Conservation (phyloP, 2,888 invertebrate species). For the Epinotia ramella region DNA sequence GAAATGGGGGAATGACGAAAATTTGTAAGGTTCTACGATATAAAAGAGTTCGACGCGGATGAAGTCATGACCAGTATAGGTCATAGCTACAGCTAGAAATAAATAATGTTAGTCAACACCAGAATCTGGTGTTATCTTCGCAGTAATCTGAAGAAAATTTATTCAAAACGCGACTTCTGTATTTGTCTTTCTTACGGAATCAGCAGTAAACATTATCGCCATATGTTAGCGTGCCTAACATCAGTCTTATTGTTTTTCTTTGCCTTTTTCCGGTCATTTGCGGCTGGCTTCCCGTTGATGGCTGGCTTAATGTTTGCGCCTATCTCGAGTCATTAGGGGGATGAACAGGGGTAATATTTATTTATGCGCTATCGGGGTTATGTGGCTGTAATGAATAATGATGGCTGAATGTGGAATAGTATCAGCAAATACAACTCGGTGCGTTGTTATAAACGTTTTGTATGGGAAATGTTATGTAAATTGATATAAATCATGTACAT, state of each 20-base stretch:
- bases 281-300: constrained; percentile 38
- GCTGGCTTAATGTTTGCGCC: constrained; percentile 38
- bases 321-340: constrained; percentile 40
- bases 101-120: not conserved
- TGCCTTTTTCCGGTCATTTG: constrained; percentile 40
- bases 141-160: not conserved
- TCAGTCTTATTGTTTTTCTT: constrained; percentile 45
- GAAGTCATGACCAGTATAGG: not conserved
- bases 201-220: constrained; percentile 35
- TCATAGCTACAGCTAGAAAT: not conserved
- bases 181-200: constrained; percentile 17
- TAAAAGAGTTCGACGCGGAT: too few relatives aligned
- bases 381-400: constrained; percentile 23
- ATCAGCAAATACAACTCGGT: not conserved
- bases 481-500: not conserved
- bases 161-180: constrained; percentile 17
- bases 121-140: not conserved
- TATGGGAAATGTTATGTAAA: not conserved
- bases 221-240: constrained; percentile 37
- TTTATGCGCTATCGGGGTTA: constrained; percentile 33
- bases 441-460: not conserved
- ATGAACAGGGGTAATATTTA: constrained; percentile 34
- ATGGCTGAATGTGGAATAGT: constrained; percentile 7
- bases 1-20: too few relatives aligned
- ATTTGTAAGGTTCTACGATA: too few relatives aligned